Evolutionary conservation across 2,888 invertebrate species (phyloP).

Genomic region (Chymomyza caudatula): DNA sequence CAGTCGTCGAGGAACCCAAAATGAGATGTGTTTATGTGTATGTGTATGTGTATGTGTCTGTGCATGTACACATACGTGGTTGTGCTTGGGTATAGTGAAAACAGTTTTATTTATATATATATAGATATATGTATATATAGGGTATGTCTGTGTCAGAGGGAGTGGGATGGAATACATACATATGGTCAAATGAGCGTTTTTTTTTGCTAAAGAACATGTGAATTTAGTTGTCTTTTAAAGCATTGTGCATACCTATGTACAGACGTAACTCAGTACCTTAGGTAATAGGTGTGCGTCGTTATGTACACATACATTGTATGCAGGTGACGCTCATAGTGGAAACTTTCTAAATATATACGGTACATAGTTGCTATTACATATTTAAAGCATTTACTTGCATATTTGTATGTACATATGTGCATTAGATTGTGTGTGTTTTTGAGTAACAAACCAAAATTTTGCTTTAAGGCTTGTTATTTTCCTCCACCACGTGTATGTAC

Average conservation of each 20-base stretch:
- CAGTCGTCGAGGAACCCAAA: conserved; percentile 66
- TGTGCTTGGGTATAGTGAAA: conserved; percentile 4
- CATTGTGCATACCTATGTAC: too few relatives aligned
- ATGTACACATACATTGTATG: not conserved
- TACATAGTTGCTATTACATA: conserved; percentile 10
- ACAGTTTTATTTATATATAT: conserved; percentile 21
- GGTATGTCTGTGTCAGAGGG: conserved; percentile 2
- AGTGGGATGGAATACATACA: conserved; percentile 14
- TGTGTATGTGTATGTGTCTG: conserved; percentile 30
- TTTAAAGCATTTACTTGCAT: not conserved
- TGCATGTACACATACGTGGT: conserved; percentile 3
- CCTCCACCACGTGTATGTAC: conserved; percentile 68
- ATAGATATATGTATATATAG: conserved; percentile 11
- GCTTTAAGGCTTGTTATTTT: conserved; percentile 54
- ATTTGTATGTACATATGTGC: not conserved
- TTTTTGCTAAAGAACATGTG: conserved; percentile 43
- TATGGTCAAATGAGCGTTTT: conserved; percentile 39
- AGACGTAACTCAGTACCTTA: too few relatives aligned
- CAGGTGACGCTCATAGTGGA: not conserved
- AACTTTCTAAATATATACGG: not conserved
- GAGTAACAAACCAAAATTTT: conserved; percentile 50
- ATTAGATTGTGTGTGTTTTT: not conserved
- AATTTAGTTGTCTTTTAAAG: too few relatives aligned
- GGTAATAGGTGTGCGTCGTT: conserved; percentile 11
- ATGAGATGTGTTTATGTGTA: conserved; percentile 57